A percentile compares a stretch with the other conserved stretches of the same genome.
These are phyloP conservation scores for Luehdorfia chinensis DNA, from an alignment of 1,140 invertebrate genomes.

Conservation along the genomic window DNA sequence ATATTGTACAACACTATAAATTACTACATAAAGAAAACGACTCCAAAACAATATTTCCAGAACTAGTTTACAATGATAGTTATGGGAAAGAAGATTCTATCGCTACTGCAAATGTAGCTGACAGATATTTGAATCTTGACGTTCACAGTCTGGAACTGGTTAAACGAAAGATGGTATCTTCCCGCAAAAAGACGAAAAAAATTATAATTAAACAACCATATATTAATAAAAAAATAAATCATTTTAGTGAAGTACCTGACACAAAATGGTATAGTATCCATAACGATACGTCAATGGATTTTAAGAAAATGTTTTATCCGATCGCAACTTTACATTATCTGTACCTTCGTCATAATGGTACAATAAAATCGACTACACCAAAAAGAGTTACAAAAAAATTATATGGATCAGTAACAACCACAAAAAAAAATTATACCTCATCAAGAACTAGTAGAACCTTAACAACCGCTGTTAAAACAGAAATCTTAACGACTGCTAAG, in stretches of 20 bases:
- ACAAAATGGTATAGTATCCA: slow-evolving; percentile 2
- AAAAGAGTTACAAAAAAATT: too few relatives aligned
- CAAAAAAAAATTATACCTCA: neutral
- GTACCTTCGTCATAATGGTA: slow-evolving; percentile 4
- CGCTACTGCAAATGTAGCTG: slow-evolving; percentile 20
- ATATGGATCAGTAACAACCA: neutral
- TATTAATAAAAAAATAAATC: slow-evolving; percentile 5
- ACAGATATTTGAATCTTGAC: slow-evolving; percentile 27
- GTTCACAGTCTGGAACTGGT: slow-evolving; percentile 27
- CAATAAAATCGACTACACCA: neutral
- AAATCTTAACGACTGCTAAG: neutral
- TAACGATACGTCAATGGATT: neutral
- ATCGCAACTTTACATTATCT: slow-evolving; percentile 1
- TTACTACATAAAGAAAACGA: neutral
- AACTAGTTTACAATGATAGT: slow-evolving; percentile 11
- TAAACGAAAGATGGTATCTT: slow-evolving; percentile 26
- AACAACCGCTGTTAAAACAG: neutral
- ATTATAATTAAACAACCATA: slow-evolving; percentile 2
- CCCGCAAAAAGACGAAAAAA: slow-evolving; percentile 14
- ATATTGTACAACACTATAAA: neutral
- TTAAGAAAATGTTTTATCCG: neutral
- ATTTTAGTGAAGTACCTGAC: neutral
- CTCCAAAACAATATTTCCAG: slow-evolving; percentile 4
- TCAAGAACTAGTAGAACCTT: neutral
- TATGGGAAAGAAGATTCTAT: slow-evolving; percentile 23